phyloP scores from a whole-genome alignment of 2,888 invertebrate genomes.

The Aphidoletes aphidimyza region DNA sequence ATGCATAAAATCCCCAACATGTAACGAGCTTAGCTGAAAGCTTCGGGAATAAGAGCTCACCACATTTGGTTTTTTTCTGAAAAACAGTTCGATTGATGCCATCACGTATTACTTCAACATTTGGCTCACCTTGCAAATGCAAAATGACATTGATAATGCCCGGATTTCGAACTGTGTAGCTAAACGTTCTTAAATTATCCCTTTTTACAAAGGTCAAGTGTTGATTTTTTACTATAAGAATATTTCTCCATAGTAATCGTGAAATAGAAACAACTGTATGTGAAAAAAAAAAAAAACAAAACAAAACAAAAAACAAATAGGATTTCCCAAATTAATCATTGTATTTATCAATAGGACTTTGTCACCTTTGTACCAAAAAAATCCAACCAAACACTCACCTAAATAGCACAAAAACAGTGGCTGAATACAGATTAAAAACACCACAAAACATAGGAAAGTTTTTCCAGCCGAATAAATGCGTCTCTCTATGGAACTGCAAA shows the following conservation, averaged over 20 bases:
- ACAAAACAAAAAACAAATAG: too few species aligned
- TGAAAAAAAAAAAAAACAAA: too few species aligned
- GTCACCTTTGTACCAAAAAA: not conserved
- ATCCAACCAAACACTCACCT: not conserved
- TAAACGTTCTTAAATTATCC: constrained; percentile 69
- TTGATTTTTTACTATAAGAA: constrained; percentile 33
- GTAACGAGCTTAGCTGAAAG: constrained; percentile 75
- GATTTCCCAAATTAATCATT: too few species aligned
- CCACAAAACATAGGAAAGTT: constrained; percentile 38
- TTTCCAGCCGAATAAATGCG: constrained; percentile 47
- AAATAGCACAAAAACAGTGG: constrained; percentile 37
- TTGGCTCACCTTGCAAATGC: constrained; percentile 71
- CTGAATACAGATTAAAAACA: constrained; percentile 42
- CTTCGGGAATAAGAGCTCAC: constrained; percentile 73
- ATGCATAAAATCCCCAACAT: constrained; percentile 82
- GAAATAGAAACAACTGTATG: constrained; percentile 9
- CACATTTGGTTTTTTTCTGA: constrained; percentile 70
- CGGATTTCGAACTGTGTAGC: constrained; percentile 79
- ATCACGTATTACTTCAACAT: constrained; percentile 69
- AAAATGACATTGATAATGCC: constrained; percentile 78
- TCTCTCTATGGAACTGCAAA: not conserved
- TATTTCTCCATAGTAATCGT: constrained; percentile 28
- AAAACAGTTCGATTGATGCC: constrained; percentile 68
- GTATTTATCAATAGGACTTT: too few species aligned
- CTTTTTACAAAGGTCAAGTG: constrained; percentile 48